A percentile compares a stretch with the other conserved stretches of the same genome.
These are phyloP conservation scores for Drosophila sechellia DNA, from an alignment of 1,140 invertebrate genomes.

Conservation along the genomic window DNA sequence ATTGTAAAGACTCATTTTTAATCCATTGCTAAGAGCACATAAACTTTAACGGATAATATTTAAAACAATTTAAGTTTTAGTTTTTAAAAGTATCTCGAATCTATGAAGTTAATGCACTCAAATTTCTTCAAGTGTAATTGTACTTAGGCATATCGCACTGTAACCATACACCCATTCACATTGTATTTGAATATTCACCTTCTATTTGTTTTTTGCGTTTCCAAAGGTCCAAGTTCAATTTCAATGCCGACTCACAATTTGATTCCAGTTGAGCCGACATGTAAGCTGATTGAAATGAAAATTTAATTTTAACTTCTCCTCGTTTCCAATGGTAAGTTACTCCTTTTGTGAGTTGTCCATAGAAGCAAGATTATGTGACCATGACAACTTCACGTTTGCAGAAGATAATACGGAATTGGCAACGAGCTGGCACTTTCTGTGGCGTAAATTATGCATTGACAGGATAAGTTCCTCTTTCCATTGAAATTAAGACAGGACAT, in stretches of 20 bases:
- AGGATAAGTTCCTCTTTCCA: neutral
- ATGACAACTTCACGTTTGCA: conserved; percentile 8
- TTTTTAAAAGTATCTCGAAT: too few species aligned
- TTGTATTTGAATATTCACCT: neutral
- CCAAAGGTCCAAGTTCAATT: conserved; percentile 24
- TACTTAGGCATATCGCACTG: neutral
- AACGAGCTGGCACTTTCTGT: neutral
- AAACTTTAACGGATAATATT: too few species aligned
- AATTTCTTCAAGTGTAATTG: neutral
- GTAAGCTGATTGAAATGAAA: conserved; percentile 26
- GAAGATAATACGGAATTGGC: neutral
- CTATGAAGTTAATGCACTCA: too few species aligned
- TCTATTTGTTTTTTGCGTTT: neutral
- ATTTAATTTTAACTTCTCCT: conserved; percentile 31
- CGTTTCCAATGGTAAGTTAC: neutral
- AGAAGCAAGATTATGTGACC: neutral
- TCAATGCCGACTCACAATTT: conserved; percentile 28
- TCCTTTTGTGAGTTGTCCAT: neutral
- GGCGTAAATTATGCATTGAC: conserved; percentile 23
- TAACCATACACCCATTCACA: conserved; percentile 1
- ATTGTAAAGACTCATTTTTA: too few species aligned
- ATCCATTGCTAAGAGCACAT: too few species aligned
- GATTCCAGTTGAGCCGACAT: conserved; percentile 30
- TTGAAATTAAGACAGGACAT: conserved; percentile 4
- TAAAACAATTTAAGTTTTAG: too few species aligned